Evolutionary conservation across 2,113 vertebrate species (phyloP).

Genomic region (Dipodomys merriami): DNA sequence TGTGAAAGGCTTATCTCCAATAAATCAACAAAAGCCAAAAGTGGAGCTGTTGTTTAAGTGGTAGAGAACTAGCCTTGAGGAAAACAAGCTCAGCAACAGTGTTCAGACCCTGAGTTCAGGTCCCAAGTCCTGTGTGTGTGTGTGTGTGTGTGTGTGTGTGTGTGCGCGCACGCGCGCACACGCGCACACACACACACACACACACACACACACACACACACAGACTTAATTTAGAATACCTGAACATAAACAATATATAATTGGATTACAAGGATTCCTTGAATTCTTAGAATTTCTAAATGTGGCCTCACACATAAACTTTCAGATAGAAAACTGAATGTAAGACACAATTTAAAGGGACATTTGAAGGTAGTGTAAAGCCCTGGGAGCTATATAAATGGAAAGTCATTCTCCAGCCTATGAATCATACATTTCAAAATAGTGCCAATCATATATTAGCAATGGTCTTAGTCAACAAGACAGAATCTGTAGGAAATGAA

Average conservation of each 20-base stretch:
- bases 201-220: too few relatives aligned
- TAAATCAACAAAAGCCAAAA: too few relatives aligned
- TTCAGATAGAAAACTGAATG: background rate
- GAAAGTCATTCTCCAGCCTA: background rate
- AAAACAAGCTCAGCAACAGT: too few relatives aligned
- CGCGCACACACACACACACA: too few relatives aligned
- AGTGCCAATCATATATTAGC: background rate
- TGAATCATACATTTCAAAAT: conserved; percentile 30
- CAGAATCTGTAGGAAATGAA: background rate
- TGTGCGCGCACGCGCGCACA: too few relatives aligned
- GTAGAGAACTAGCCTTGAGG: too few relatives aligned
- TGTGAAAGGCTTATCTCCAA: too few relatives aligned
- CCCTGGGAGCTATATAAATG: background rate
- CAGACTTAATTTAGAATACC: background rate
- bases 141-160: too few relatives aligned
- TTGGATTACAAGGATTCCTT: background rate
- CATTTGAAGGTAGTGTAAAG: background rate
- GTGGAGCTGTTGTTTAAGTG: too few relatives aligned
- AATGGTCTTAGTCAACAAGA: background rate
- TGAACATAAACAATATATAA: background rate
- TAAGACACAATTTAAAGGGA: background rate
- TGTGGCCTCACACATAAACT: background rate
- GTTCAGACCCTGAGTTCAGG: too few relatives aligned
- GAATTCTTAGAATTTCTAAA: conserved; percentile 28
- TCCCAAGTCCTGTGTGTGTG: too few relatives aligned